Base-by-base conservation (phyloP, 2,888 invertebrate species). In the Ametastegia equiseti region DNA sequence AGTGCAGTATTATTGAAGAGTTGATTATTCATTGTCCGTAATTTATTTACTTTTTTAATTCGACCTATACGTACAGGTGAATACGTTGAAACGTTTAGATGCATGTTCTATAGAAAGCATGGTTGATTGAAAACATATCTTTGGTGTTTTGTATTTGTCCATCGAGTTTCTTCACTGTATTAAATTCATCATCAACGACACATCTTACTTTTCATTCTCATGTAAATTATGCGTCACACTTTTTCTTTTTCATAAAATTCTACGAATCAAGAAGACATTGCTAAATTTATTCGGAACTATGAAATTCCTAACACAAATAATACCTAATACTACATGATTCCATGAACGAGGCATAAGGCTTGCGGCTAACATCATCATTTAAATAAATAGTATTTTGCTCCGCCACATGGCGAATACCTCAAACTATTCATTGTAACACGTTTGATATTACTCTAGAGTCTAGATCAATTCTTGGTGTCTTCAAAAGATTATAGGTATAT, bases 21-120 rank as follows among this genome's bases (percentile, higher is more conserved):
- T 19, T 69, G 4, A 23, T 23, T 69, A 23, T 30, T 23, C 19
- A n/a, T 39, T n/a, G 19, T 19, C 67, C 19, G 13, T 45, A 30
- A 30, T n/a, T 45, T 45, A 30, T 71, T 27, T 23, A 30, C 13
- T 45, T 47, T 9, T 27, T 47, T 27, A 30, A 71, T 30, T 47
- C 39, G 65, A 39, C 27, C 2, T 19, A 19, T 67, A 67, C 19
- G 19, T 23, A 67, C 39, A n/a, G 15, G 23, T 23, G 11, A 4
- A 23, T 42, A 42, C 15, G 11, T 69, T 27, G 9, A 73, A 80
- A 54, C n/a, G 42, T 73, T 75, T 27, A 30, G 27, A 83, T 57
- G 73, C 80, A 80, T 83, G 84, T 80, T 81, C 78, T 81, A 80
- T 81, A 79, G 75, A 50, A 65, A 65, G 81, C 80, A 78, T 75